These are phyloP conservation scores for Chrysolina americana DNA, from an alignment of 2,888 invertebrate species.

Conservation along the genomic window DNA sequence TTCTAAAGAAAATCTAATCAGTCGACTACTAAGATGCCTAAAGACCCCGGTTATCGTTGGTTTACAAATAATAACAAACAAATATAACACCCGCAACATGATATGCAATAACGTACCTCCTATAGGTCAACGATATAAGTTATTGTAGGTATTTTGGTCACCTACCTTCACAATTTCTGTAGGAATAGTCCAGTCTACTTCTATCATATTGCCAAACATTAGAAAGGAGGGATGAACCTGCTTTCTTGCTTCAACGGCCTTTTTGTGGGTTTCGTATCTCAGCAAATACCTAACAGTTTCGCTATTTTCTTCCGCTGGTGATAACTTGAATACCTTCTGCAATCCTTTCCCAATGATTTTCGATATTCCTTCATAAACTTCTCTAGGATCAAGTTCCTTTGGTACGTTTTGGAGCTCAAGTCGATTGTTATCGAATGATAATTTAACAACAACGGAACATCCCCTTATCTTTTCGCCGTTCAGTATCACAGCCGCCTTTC, in stretches of 20 bases:
- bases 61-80: too few relatives aligned
- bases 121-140: too few relatives aligned
- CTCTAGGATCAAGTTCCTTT: constrained; percentile 16
- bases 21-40: too few relatives aligned
- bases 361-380: constrained; percentile 35
- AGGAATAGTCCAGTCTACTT: constrained; percentile 55
- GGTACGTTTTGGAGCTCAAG: constrained; percentile 67
- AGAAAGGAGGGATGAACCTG: constrained; percentile 48
- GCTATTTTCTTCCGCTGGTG: constrained; percentile 21
- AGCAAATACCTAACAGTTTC: constrained; percentile 46
- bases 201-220: constrained; percentile 43
- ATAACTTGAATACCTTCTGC: constrained; percentile 33
- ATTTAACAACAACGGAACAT: constrained; percentile 79
- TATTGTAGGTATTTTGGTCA: constrained; percentile 6
- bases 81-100: too few relatives aligned
- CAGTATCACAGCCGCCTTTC: constrained; percentile 75
- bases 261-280: constrained; percentile 52
- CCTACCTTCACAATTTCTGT: constrained; percentile 47
- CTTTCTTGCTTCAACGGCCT: constrained; percentile 53
- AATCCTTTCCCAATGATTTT: constrained; percentile 48
- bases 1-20: too few relatives aligned
- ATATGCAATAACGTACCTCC: too few relatives aligned
- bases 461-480: constrained; percentile 79
- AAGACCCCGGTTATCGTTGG: too few relatives aligned
- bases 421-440: constrained; percentile 85